phyloP scores from a whole-genome alignment of 2,797 vertebrate genomes.

The Sebastes trivittatus region DNA sequence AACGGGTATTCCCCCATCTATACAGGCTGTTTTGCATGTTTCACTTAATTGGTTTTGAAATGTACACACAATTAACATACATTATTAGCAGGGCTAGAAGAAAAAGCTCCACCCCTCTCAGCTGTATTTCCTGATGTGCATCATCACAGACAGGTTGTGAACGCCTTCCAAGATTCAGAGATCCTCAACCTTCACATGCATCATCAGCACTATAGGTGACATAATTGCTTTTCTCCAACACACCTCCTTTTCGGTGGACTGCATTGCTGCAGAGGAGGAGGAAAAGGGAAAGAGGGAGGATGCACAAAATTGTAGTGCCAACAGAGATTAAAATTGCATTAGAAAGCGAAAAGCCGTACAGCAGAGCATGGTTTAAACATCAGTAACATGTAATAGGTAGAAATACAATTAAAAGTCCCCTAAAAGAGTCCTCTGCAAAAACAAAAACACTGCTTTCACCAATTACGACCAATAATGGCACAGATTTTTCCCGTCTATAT shows the following conservation, averaged over 20 bases:
- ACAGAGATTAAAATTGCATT: constrained; percentile 13
- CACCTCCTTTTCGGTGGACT: neutral
- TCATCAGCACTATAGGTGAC: neutral
- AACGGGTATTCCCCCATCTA: neutral
- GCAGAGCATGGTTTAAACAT: neutral
- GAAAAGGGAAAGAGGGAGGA: neutral
- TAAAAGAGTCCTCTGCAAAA: neutral
- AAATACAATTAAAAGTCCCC: neutral
- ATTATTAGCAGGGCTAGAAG: constrained; percentile 21
- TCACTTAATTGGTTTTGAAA: constrained; percentile 4
- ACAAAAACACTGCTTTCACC: neutral
- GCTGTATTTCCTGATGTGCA: neutral
- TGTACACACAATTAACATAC: constrained; percentile 10
- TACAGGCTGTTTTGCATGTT: neutral
- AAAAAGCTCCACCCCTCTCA: neutral
- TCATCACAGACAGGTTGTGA: neutral
- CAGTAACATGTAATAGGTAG: neutral
- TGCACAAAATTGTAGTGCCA: neutral
- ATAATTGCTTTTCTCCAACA: neutral
- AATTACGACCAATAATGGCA: neutral
- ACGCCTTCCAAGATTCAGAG: neutral
- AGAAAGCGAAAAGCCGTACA: neutral
- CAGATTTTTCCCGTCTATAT: neutral
- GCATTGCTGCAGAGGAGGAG: constrained; percentile 23
- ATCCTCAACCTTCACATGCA: neutral